A percentile compares a stretch with the other conserved stretches of the same genome.
phyloP scores from a whole-genome alignment of 1,140 invertebrate genomes.

The Choristoneura fumiferana region DNA sequence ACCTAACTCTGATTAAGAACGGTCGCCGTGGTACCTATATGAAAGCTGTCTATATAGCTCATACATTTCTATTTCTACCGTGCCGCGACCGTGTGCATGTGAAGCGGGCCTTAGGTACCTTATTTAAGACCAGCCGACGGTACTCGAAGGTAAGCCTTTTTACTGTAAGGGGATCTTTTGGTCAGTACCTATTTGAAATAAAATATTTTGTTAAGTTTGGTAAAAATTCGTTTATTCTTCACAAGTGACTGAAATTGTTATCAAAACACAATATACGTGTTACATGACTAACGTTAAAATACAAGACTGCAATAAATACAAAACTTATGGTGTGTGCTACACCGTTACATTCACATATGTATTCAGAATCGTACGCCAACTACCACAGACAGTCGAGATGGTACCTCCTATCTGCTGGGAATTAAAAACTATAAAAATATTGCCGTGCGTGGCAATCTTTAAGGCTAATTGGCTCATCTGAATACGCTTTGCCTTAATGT shows the following conservation, averaged over 20 bases:
- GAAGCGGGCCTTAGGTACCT: too few species aligned
- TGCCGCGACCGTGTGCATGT: too few species aligned
- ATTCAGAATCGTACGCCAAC: constrained; percentile 28
- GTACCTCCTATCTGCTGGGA: constrained; percentile 29
- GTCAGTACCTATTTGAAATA: too few species aligned
- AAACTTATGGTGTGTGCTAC: constrained; percentile 20
- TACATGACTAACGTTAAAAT: constrained; percentile 70
- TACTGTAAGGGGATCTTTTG: too few species aligned
- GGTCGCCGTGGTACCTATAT: too few species aligned
- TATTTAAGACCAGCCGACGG: too few species aligned
- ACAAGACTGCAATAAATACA: constrained; percentile 68
- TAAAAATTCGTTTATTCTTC: constrained; percentile 73
- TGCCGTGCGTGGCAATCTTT: constrained; percentile 21
- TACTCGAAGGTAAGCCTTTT: too few species aligned
- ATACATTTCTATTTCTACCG: too few species aligned
- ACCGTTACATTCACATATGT: constrained; percentile 23
- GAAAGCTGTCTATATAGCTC: too few species aligned
- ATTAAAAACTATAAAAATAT: constrained; percentile 29
- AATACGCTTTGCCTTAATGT: constrained; percentile 35
- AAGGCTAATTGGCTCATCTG: constrained; percentile 22
- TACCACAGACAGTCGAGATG: constrained; percentile 26
- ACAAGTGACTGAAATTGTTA: constrained; percentile 77
- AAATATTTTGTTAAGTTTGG: constrained; percentile 43
- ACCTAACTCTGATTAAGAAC: too few species aligned
- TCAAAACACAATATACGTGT: constrained; percentile 75